Evolutionary conservation across 53 echinoderm and acorn worm genomes (phyloP).

Genomic region (Stichopus horrens): DNA sequence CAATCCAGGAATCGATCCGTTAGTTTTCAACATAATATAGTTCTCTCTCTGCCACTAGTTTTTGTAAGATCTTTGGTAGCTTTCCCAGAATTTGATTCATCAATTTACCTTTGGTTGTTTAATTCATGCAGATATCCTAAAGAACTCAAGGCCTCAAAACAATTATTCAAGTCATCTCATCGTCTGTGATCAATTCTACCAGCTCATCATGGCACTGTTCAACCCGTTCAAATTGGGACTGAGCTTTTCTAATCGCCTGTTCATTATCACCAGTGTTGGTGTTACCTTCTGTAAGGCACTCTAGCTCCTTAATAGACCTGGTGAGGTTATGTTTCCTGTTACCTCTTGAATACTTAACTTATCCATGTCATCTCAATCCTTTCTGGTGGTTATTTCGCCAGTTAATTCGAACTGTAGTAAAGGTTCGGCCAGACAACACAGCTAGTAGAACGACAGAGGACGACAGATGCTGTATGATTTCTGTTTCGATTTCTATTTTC

Average conservation of each 20-base stretch:
- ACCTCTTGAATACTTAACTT: background rate
- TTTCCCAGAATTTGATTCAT: slow-evolving; percentile 28
- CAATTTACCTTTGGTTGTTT: slow-evolving; percentile 19
- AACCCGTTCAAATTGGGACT: background rate
- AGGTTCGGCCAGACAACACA: no score
- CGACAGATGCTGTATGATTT: no score
- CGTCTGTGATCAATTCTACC: background rate
- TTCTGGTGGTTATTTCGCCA: no score
- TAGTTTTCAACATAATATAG: slow-evolving; percentile 17
- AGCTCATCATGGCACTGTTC: slow-evolving; percentile 18
- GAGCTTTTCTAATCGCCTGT: background rate
- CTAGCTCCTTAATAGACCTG: background rate
- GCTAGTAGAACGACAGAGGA: no score
- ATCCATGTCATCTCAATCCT: slow-evolving; percentile 20
- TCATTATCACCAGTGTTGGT: background rate
- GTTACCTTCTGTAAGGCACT: background rate
- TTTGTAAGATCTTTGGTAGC: slow-evolving; percentile 36
- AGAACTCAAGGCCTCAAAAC: slow-evolving; percentile 16
- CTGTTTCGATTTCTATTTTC: no score
- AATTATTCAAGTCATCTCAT: slow-evolving; percentile 40
- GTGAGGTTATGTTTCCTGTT: slow-evolving; percentile 12
- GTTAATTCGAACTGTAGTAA: no score
- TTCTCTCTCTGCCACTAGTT: slow-evolving; percentile 29
- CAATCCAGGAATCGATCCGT: slow-evolving; percentile 1
- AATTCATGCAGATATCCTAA: slow-evolving; percentile 46